Evolutionary conservation across 2,797 vertebrate species (phyloP).

Genomic region (Petrocephalus sullivani): DNA sequence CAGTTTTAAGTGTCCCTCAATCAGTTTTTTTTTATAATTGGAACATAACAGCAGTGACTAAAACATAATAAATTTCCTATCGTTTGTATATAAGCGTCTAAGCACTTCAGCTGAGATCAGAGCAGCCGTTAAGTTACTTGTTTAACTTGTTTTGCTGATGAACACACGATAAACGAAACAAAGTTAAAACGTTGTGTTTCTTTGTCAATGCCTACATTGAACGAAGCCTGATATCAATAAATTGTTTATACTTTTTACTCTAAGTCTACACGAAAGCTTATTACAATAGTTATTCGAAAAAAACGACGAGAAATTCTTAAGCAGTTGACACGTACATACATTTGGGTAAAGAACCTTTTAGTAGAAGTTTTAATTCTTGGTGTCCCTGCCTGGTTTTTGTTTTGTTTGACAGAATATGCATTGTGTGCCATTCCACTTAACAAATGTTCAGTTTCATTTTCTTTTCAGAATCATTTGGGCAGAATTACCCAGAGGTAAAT

Average conservation of each 20-base stretch:
- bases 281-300: background rate
- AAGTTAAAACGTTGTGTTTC: background rate
- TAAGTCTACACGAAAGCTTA: background rate
- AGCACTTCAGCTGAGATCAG: background rate
- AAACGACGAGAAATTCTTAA: background rate
- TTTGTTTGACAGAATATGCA: background rate
- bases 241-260: background rate
- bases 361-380: background rate
- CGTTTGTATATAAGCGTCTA: background rate
- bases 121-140: background rate
- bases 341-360: background rate
- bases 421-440: conserved; percentile 1
- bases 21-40: background rate
- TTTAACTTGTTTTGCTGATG: background rate
- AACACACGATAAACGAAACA: background rate
- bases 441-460: conserved; percentile 32
- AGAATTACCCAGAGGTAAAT: conserved; percentile 95
- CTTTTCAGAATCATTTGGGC: conserved; percentile 87
- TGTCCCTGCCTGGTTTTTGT: background rate
- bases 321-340: background rate
- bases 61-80: background rate
- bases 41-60: background rate
- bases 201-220: background rate
- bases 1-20: background rate
- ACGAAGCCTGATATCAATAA: background rate